A percentile compares a stretch with the other conserved stretches of the same genome.
These are phyloP conservation scores for Pangasius djambal DNA, from an alignment of 2,797 vertebrate species.

Conservation along the genomic window DNA sequence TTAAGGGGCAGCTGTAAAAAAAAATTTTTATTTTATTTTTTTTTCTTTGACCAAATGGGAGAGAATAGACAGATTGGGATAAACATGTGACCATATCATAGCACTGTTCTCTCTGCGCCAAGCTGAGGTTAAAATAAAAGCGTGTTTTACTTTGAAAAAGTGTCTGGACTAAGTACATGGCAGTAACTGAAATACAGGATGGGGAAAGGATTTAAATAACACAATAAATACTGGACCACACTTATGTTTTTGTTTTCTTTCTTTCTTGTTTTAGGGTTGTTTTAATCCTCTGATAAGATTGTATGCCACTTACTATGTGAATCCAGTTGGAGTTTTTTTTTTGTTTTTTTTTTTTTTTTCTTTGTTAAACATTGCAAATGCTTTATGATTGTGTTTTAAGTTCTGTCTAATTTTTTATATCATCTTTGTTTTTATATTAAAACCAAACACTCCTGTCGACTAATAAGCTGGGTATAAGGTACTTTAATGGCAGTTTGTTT, in stretches of 20 bases:
- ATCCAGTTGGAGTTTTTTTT: slow-evolving; percentile 24
- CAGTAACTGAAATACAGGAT: neutral
- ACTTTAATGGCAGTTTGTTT: slow-evolving; percentile 78
- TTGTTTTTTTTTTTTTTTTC: slow-evolving; percentile 49
- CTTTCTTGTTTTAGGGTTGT: slow-evolving; percentile 62
- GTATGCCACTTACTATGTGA: slow-evolving; percentile 79
- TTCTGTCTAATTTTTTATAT: slow-evolving; percentile 80
- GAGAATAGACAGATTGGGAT: slow-evolving; percentile 66
- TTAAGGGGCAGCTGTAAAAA: slow-evolving; percentile 74
- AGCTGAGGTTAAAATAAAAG: slow-evolving; percentile 56
- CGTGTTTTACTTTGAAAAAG: slow-evolving; percentile 47
- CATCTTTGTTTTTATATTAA: slow-evolving; percentile 75
- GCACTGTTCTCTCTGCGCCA: slow-evolving; percentile 71
- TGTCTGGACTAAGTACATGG: neutral
- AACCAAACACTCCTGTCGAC: slow-evolving; percentile 89
- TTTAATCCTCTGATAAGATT: slow-evolving; percentile 74
- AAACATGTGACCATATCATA: slow-evolving; percentile 72
- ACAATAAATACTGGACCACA: slow-evolving; percentile 80
- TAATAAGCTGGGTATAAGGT: slow-evolving; percentile 88
- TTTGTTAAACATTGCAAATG: slow-evolving; percentile 73
- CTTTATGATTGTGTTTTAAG: slow-evolving; percentile 80
- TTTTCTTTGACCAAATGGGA: slow-evolving; percentile 78
- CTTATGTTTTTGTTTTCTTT: slow-evolving; percentile 60
- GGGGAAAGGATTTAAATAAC: slow-evolving; percentile 73
- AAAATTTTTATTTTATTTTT: slow-evolving; percentile 29